Conservation (phyloP, 64 coral and sea anemone species). For the Platygyra sinensis region DNA sequence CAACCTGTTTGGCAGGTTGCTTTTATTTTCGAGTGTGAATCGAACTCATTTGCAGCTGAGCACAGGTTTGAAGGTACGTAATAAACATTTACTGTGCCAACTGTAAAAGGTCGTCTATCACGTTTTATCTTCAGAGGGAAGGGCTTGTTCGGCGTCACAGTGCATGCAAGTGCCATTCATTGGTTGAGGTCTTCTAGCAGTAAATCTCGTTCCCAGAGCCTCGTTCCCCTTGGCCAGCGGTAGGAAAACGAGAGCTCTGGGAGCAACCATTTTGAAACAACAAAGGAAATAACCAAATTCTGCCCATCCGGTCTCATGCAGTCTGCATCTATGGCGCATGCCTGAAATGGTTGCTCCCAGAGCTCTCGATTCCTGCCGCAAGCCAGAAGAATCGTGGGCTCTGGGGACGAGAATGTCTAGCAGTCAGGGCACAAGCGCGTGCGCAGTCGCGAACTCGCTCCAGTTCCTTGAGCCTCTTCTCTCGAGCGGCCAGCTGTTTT, state of each 20-base stretch:
- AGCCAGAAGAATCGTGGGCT: no score
- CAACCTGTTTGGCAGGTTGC: not conserved
- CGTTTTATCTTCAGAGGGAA: not conserved
- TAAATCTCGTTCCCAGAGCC: no score
- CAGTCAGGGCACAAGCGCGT: not conserved
- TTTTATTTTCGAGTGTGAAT: not conserved
- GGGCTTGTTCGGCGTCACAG: not conserved
- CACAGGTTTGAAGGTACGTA: not conserved
- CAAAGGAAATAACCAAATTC: no score
- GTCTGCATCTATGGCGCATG: no score
- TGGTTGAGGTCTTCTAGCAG: not conserved
- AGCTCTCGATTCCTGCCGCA: no score
- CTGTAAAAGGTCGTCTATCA: not conserved
- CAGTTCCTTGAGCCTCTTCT: constrained; percentile 10
- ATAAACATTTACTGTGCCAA: not conserved
- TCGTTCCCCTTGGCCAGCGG: no score
- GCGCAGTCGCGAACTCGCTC: constrained; percentile 1
- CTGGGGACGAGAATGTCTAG: no score
- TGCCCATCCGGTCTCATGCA: no score
- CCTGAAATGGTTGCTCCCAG: no score
- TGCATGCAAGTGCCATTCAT: not conserved
- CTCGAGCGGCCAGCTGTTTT: not conserved
- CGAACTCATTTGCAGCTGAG: not conserved
- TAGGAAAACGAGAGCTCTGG: no score
- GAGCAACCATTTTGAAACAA: no score